Conservation (phyloP, 1,140 invertebrate genomes). For the Apis dorsata region DNA sequence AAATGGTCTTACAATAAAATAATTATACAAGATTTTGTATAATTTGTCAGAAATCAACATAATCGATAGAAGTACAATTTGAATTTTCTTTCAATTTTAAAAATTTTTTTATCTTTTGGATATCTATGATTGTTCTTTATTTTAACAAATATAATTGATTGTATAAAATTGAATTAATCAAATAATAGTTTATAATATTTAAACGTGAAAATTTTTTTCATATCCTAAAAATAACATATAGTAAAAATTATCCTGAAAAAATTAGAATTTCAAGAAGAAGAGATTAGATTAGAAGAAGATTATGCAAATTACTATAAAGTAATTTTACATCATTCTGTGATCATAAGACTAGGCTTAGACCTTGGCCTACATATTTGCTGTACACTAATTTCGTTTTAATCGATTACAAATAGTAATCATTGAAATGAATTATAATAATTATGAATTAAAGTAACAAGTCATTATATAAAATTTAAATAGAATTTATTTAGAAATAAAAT, state of each 20-base stretch:
- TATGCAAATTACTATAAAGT: no score
- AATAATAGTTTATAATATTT: background rate
- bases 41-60: background rate
- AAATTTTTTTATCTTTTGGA: slow-evolving; percentile 31
- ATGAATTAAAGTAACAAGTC: slow-evolving; percentile 16
- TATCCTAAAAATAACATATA: no score
- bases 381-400: background rate
- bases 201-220: background rate
- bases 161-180: background rate
- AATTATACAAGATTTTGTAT: slow-evolving; percentile 16
- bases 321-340: background rate
- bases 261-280: no score
- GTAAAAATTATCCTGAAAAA: background rate
- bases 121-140: slow-evolving; percentile 42
- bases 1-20: slow-evolving; percentile 62
- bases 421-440: no score
- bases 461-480: slow-evolving; percentile 44
- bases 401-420: background rate
- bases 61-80: background rate
- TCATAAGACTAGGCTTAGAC: no score
- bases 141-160: background rate
- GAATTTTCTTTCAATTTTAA: background rate
- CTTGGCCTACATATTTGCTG: background rate
- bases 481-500: slow-evolving; percentile 65
- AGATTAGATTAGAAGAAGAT: no score